Evolutionary conservation across 2,113 vertebrate species (phyloP), one percentile per base, ranked within the genome.

Genomic region (Cardinalis cardinalis): DNA sequence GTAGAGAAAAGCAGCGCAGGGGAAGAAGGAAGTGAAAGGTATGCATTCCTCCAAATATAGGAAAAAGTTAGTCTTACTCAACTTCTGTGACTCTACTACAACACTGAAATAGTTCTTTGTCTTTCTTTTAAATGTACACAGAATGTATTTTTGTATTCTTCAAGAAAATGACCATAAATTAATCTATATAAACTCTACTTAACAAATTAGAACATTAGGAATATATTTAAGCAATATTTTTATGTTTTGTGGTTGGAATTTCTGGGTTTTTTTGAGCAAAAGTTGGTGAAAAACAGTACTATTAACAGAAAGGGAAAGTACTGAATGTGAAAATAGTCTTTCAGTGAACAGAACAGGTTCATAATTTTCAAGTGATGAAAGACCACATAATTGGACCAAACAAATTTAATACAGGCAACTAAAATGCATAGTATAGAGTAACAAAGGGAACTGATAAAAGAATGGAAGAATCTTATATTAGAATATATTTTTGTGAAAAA

Each of bases 41-140:
- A 41, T 1, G 0, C 16, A 4, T 1, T 0, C 2, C 17, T 5
- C 10, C 31, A 84, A 44, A 74, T 77, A 34, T 0, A 29, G 11
- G 44, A 31, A 71, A 34, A 79, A 48, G 2, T 38, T 46, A 38
- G 2, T 36, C 25, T 59, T 71, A 44, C 5, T 26, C 31, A 71
- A 53, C 2, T 72, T 61, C 14, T 34, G 3, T 63, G 13, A 19
- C 10, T 14, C 18, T 34, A 24, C 12, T 7, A 40, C 3, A 64
- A 12, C 7, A 56, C 61, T 36, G 6, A 5, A 75, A 17, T 32
- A 7, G 2, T 55, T 84, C 10, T 16, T 12, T 14, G 6, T 14
- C 23, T 72, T 69, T 73, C 3, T 73, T 77, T 85, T 24, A 56
- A 46, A 46, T 32, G 11, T 34, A 43, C 16, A 32, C 3, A 36